Evolutionary conservation across 2,113 vertebrate species (phyloP).

Genomic region (Anarrhichthys ocellatus): DNA sequence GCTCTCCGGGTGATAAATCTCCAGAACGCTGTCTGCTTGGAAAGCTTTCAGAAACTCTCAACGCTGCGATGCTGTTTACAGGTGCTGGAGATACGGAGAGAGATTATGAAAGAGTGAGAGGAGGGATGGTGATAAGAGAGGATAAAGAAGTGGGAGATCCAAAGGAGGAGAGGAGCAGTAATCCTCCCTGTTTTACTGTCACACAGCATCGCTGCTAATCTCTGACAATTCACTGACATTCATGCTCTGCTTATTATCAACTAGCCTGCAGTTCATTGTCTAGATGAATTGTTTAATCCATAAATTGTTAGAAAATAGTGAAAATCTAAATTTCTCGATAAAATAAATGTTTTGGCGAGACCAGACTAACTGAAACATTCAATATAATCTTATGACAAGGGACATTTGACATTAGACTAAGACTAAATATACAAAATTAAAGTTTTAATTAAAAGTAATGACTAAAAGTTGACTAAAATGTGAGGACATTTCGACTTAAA

Average conservation of each 20-base stretch:
- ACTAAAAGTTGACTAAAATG: too few species aligned
- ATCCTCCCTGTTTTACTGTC: constrained; percentile 11
- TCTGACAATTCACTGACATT: not conserved
- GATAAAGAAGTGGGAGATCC: constrained; percentile 6
- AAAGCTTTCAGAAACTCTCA: constrained; percentile 50
- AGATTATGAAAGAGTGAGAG: not conserved
- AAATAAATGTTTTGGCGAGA: too few species aligned
- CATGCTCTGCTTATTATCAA: not conserved
- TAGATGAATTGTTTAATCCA: not conserved
- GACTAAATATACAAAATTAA: too few species aligned
- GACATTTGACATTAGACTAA: too few species aligned
- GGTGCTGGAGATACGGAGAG: constrained; percentile 23
- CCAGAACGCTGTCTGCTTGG: constrained; percentile 65
- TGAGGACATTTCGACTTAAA: too few species aligned
- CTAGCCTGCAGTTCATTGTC: not conserved
- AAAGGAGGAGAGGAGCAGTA: constrained; percentile 6
- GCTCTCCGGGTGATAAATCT: constrained; percentile 66
- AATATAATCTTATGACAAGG: too few species aligned
- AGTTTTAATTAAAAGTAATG: too few species aligned
- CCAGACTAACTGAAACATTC: too few species aligned
- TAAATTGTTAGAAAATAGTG: not conserved
- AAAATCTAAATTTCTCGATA: not conserved
- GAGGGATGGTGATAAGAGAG: not conserved
- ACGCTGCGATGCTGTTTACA: constrained; percentile 40
- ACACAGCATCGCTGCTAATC: constrained; percentile 1